phyloP scores from a whole-genome alignment of 2,797 vertebrate genomes.

The Lacerta viridis region DNA sequence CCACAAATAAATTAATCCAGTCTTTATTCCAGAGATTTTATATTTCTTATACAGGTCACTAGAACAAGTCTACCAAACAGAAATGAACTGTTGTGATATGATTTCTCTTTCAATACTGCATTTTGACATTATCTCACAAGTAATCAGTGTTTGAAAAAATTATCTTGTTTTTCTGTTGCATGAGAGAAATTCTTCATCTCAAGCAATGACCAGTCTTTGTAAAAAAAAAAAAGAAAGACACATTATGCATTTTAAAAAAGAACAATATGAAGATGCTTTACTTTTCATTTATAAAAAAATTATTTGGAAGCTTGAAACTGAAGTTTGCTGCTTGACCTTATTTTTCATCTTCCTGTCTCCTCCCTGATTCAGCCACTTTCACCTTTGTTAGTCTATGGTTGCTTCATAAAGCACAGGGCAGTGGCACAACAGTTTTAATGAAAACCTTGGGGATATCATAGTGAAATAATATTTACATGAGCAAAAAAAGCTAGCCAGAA shows the following conservation, averaged over 20 bases:
- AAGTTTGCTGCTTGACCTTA: slow-evolving; percentile 68
- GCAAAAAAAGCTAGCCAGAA: slow-evolving; percentile 64
- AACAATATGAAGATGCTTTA: slow-evolving; percentile 79
- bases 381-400: slow-evolving; percentile 73
- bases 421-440: slow-evolving; percentile 66
- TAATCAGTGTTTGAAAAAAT: slow-evolving; percentile 64
- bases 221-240: slow-evolving; percentile 80
- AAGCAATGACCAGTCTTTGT: slow-evolving; percentile 79
- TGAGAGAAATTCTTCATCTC: slow-evolving; percentile 80
- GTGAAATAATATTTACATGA: slow-evolving; percentile 71
- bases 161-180: slow-evolving; percentile 50
- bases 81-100: slow-evolving; percentile 70
- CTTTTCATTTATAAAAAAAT: slow-evolving; percentile 84
- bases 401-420: slow-evolving; percentile 72
- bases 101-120: slow-evolving; percentile 75
- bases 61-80: slow-evolving; percentile 82
- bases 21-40: slow-evolving; percentile 84
- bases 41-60: slow-evolving; percentile 82
- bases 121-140: slow-evolving; percentile 79
- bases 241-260: slow-evolving; percentile 79
- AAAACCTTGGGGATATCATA: slow-evolving; percentile 54
- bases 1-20: slow-evolving; percentile 82
- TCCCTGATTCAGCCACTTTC: slow-evolving; percentile 69
- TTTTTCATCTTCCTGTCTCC: slow-evolving; percentile 72
- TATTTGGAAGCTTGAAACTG: slow-evolving; percentile 82